Evolutionary conservation across 2,797 vertebrate genomes (phyloP).

Genomic region (Cygnus olor): DNA sequence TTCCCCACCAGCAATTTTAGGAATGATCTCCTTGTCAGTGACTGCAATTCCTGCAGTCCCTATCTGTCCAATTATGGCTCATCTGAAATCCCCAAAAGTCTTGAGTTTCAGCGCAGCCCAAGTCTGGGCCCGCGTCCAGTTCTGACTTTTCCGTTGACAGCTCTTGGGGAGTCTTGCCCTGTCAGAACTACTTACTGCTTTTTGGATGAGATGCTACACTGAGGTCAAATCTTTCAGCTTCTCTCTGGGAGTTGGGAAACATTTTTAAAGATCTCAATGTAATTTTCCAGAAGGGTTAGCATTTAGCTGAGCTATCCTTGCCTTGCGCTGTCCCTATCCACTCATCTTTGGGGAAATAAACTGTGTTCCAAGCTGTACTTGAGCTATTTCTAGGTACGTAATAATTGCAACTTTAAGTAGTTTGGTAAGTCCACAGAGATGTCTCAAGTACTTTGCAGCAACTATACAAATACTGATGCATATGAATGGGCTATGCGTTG

Average conservation of each 20-base stretch:
- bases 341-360: background rate
- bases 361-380: background rate
- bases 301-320: slow-evolving; percentile 7
- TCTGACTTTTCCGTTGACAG: background rate
- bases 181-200: slow-evolving; percentile 20
- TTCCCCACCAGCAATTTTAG: background rate
- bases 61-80: background rate
- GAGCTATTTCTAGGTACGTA: background rate
- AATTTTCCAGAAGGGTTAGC: background rate
- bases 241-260: background rate
- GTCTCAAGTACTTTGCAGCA: background rate
- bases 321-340: background rate
- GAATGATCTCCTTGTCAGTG: background rate
- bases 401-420: background rate
- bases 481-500: background rate
- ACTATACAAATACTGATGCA: background rate
- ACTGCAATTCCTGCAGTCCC: background rate
- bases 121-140: slow-evolving; percentile 11
- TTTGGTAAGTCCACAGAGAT: background rate
- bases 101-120: background rate
- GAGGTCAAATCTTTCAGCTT: background rate
- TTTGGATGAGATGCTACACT: slow-evolving; percentile 8
- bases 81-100: background rate
- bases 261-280: slow-evolving; percentile 10
- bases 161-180: background rate